These are phyloP conservation scores for Stegostoma tigrinum DNA, from an alignment of 2,113 vertebrate species.

Conservation along the genomic window DNA sequence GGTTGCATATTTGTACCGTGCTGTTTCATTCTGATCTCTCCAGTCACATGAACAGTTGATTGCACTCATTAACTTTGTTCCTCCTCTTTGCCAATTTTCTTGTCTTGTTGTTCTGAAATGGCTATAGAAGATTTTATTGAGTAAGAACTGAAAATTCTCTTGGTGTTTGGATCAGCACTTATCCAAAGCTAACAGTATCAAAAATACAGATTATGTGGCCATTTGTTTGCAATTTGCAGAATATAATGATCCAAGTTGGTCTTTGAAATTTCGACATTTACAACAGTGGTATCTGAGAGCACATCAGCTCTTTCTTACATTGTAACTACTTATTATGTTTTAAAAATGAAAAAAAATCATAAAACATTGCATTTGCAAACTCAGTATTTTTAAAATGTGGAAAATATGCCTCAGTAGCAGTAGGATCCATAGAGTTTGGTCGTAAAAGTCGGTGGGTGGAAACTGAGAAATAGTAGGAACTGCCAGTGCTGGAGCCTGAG, in stretches of 20 bases:
- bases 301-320: neutral
- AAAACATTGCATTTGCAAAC: neutral
- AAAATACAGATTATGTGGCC: neutral
- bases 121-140: neutral
- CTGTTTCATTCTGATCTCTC: neutral
- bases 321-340: neutral
- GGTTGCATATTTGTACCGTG: no score
- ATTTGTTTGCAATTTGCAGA: neutral
- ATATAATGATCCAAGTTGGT: neutral
- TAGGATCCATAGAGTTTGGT: neutral
- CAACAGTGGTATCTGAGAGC: neutral
- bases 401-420: neutral
- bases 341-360: neutral
- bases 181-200: neutral
- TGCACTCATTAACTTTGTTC: neutral
- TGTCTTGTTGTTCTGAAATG: neutral
- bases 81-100: neutral
- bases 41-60: neutral
- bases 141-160: neutral
- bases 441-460: neutral
- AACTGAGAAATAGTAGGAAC: neutral
- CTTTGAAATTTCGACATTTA: neutral
- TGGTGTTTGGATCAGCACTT: neutral
- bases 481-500: no score
- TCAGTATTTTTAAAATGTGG: neutral